phyloP scores from a whole-genome alignment of 2,888 invertebrate species.

The Stenodera caucasica region DNA sequence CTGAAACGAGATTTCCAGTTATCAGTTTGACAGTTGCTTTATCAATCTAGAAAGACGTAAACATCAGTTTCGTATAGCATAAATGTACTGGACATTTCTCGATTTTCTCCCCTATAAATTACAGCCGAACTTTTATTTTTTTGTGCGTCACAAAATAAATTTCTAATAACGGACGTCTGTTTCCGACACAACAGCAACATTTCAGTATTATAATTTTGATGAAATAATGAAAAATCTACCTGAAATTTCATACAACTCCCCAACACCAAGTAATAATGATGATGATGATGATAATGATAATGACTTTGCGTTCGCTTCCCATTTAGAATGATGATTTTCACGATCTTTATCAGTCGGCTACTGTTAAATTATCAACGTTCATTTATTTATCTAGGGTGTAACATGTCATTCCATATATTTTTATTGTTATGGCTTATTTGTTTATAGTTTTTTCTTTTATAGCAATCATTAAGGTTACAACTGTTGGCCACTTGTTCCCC shows the following conservation, averaged over 20 bases:
- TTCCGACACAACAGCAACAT: too few relatives aligned
- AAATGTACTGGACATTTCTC: too few relatives aligned
- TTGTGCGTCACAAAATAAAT: too few relatives aligned
- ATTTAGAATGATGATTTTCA: neutral
- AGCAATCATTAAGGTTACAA: slow-evolving; percentile 25
- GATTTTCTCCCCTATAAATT: too few relatives aligned
- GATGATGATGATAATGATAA: neutral
- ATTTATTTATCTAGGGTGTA: neutral
- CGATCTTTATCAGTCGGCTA: neutral
- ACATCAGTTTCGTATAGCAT: too few relatives aligned
- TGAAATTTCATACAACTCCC: neutral
- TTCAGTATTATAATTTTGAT: too few relatives aligned
- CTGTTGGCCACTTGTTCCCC: slow-evolving; percentile 24
- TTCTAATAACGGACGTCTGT: too few relatives aligned
- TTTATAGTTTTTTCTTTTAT: slow-evolving; percentile 31
- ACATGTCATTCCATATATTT: slow-evolving; percentile 4
- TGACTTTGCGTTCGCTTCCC: neutral
- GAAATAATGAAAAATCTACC: neutral
- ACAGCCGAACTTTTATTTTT: too few relatives aligned
- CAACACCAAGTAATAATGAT: neutral
- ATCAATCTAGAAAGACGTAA: too few relatives aligned
- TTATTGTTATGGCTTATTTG: slow-evolving; percentile 32
- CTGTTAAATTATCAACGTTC: neutral
- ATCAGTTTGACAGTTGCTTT: too few relatives aligned
- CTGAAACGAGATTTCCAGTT: too few relatives aligned